Percentiles rank a stretch among this genome's conserved stretches.
These are phyloP conservation scores for Hypomecis atomaria DNA, from an alignment of 2,888 invertebrate species.

Conservation along the genomic window DNA sequence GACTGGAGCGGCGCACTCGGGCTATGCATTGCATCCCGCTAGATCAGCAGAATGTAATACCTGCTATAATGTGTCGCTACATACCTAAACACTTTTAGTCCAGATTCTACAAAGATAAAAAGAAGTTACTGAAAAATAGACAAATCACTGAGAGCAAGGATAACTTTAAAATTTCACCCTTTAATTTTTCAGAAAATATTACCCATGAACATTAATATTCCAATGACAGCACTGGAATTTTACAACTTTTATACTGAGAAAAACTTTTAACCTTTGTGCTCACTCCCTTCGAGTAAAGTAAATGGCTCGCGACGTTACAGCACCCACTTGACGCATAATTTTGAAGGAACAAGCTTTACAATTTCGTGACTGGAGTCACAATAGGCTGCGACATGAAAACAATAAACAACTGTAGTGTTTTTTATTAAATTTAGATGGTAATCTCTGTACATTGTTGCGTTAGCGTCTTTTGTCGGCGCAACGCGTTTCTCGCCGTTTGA, in stretches of 20 bases:
- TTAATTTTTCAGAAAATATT: too few relatives aligned
- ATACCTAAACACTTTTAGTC: too few relatives aligned
- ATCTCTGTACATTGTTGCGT: not conserved
- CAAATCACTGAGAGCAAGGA: too few relatives aligned
- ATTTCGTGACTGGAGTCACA: slow-evolving; percentile 40
- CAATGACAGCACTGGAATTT: not conserved
- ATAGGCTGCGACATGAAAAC: slow-evolving; percentile 35
- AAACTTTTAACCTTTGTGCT: slow-evolving; percentile 19
- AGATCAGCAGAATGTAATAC: too few relatives aligned
- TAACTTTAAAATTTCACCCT: too few relatives aligned
- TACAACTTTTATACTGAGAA: slow-evolving; percentile 3
- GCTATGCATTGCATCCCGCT: too few relatives aligned
- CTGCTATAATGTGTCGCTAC: too few relatives aligned
- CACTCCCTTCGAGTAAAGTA: slow-evolving; percentile 31
- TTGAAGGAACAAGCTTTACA: slow-evolving; percentile 37
- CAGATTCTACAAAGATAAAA: too few relatives aligned
- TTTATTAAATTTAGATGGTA: slow-evolving; percentile 45
- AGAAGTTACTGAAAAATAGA: too few relatives aligned
- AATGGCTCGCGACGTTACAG: slow-evolving; percentile 40
- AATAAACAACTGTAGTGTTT: slow-evolving; percentile 36
- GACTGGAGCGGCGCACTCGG: too few relatives aligned
- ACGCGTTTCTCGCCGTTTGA: not conserved
- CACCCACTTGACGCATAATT: slow-evolving; percentile 40
- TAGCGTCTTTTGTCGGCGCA: not conserved
- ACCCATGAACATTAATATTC: too few relatives aligned